These are phyloP conservation scores for Porites evermanni DNA, from an alignment of 92 coral and sea anemone genomes.

Conservation along the genomic window DNA sequence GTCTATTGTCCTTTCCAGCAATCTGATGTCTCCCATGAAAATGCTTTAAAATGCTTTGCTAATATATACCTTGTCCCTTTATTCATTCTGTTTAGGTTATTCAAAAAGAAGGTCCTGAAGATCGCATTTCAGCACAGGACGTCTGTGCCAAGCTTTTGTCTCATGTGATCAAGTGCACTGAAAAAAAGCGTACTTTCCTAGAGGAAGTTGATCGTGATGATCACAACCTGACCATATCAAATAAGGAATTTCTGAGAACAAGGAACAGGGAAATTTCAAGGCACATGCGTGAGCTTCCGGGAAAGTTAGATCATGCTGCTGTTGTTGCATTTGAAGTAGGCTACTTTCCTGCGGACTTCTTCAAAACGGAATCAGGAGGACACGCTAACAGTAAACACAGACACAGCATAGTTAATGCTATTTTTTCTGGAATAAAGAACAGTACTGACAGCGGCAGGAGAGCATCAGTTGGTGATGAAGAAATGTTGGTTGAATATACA, in stretches of 20 bases:
- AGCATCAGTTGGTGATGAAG: not conserved
- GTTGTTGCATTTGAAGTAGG: conserved; percentile 99
- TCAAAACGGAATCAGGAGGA: conserved; percentile 70
- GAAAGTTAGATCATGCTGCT: conserved; percentile 96
- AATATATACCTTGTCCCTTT: too few relatives aligned
- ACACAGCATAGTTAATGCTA: not conserved
- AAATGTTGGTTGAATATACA: not conserved
- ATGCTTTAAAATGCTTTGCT: too few relatives aligned
- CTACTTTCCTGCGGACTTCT: conserved; percentile 76
- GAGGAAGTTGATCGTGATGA: conserved; percentile 68
- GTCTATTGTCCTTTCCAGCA: too few relatives aligned
- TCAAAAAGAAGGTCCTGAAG: conserved; percentile 80
- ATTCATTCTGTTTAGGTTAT: conserved; percentile 67
- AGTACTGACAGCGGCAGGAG: not conserved
- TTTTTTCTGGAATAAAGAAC: conserved; percentile 20
- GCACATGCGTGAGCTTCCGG: conserved; percentile 80
- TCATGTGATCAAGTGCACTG: conserved; percentile 85
- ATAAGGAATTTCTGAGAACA: conserved; percentile 44
- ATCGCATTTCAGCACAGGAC: conserved; percentile 78
- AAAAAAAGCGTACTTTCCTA: conserved; percentile 75
- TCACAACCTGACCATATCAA: conserved; percentile 26
- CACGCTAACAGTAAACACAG: conserved; percentile 13
- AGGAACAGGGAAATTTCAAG: conserved; percentile 68
- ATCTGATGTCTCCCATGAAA: too few relatives aligned
- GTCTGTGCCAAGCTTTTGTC: conserved; percentile 93